phyloP scores from a whole-genome alignment of 2,113 vertebrate species.

The Ifrita kowaldi region DNA sequence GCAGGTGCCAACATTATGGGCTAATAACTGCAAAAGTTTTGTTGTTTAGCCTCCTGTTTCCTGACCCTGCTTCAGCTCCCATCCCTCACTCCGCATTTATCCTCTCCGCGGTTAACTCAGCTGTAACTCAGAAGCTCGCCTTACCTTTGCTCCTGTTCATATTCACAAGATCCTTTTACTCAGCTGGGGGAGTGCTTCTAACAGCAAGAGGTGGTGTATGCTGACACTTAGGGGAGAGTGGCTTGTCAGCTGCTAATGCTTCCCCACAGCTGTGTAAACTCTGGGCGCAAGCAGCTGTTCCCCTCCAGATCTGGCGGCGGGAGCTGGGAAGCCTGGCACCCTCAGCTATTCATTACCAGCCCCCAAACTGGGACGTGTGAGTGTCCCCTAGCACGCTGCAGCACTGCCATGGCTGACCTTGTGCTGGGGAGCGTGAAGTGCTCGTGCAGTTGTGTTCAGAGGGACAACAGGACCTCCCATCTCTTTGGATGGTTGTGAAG shows the following conservation, averaged over 20 bases:
- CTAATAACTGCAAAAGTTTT: neutral
- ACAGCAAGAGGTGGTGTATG: neutral
- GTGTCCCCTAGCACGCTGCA: neutral
- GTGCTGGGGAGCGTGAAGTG: neutral
- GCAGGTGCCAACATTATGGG: neutral
- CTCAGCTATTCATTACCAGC: neutral
- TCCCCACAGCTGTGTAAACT: constrained; percentile 58
- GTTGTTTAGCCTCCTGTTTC: neutral
- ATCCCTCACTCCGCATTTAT: neutral
- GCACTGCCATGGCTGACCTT: neutral
- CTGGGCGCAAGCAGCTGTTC: constrained; percentile 33
- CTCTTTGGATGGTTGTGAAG: neutral
- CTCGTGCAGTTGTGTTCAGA: neutral
- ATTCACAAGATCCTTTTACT: neutral
- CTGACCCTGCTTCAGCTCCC: neutral
- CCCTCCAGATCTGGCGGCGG: neutral
- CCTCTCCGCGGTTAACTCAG: neutral
- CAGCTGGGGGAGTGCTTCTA: neutral
- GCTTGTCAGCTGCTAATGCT: constrained; percentile 51
- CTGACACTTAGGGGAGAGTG: neutral
- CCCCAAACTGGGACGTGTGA: rapidly evolving
- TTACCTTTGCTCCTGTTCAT: neutral
- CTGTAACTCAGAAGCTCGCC: neutral
- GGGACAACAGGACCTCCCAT: neutral
- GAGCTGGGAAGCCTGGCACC: constrained; percentile 32